Percentiles rank a stretch among this genome's conserved stretches.
Evolutionary conservation across 2,113 vertebrate species (phyloP).

Genomic region (Epinephelus cyanopodus): DNA sequence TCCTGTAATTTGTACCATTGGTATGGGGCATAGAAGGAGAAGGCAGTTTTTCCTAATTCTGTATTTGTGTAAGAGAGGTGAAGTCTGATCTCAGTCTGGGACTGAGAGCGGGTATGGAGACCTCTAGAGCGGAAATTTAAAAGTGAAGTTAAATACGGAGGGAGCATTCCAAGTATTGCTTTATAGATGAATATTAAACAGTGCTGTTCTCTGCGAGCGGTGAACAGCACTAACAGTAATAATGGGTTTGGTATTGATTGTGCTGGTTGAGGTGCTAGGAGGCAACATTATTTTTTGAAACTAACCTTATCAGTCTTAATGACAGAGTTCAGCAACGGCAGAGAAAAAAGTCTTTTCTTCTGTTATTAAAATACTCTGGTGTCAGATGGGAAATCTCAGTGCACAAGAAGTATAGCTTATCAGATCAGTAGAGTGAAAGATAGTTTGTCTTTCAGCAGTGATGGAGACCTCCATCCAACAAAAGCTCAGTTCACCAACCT

Average conservation of each 20-base stretch:
- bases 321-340: neutral
- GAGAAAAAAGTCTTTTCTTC: neutral
- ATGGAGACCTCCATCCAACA: neutral
- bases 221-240: no score
- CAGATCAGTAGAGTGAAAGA: neutral
- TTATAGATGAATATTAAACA: no score
- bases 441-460: constrained; percentile 10
- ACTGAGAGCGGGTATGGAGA: no score
- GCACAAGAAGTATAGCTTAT: constrained; percentile 18
- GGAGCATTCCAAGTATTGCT: no score
- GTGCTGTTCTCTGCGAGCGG: no score
- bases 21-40: no score
- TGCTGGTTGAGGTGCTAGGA: neutral
- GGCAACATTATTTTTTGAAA: neutral
- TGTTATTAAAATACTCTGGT: neutral
- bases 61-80: no score
- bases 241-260: neutral
- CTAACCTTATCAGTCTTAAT: neutral
- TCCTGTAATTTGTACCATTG: no score
- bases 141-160: no score
- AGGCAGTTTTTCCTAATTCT: no score
- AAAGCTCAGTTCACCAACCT: neutral
- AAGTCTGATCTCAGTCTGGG: no score
- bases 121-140: no score
- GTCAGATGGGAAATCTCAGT: constrained; percentile 5